These are phyloP conservation scores for Palythoa heliodiscus DNA, from an alignment of 92 coral and sea anemone genomes.

Conservation along the genomic window DNA sequence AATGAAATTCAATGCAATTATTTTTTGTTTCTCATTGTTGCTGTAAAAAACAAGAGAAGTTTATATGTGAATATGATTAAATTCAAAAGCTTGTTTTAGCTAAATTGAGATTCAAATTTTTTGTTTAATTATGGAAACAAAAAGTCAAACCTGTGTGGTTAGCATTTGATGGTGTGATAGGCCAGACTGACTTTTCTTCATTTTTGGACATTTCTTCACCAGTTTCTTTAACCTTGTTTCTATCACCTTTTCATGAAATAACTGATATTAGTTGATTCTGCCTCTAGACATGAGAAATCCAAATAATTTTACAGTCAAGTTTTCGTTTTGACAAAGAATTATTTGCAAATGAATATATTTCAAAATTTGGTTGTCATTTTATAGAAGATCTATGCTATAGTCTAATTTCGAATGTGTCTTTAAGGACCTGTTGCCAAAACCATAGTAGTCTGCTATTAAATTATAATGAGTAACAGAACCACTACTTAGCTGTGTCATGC, in stretches of 20 bases:
- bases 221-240: background rate
- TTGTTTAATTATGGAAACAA: background rate
- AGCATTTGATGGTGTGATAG: conserved; percentile 1
- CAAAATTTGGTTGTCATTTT: background rate
- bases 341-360: background rate
- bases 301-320: too few species aligned
- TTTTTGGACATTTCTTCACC: background rate
- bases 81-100: conserved; percentile 21
- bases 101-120: background rate
- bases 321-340: background rate
- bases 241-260: background rate
- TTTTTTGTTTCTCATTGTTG: conserved; percentile 38
- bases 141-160: background rate
- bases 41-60: conserved; percentile 21
- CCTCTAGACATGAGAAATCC: background rate
- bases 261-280: background rate
- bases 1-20: background rate
- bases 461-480: conserved; percentile 58
- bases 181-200: background rate
- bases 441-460: conserved; percentile 47
- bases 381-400: background rate
- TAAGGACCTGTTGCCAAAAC: conserved; percentile 30
- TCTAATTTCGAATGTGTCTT: conserved; percentile 6
- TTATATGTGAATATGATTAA: conserved; percentile 34
- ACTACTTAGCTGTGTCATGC: conserved; percentile 47